Base-by-base conservation (phyloP, 1,140 invertebrate species). In the Aphaenogaster rudis region DNA sequence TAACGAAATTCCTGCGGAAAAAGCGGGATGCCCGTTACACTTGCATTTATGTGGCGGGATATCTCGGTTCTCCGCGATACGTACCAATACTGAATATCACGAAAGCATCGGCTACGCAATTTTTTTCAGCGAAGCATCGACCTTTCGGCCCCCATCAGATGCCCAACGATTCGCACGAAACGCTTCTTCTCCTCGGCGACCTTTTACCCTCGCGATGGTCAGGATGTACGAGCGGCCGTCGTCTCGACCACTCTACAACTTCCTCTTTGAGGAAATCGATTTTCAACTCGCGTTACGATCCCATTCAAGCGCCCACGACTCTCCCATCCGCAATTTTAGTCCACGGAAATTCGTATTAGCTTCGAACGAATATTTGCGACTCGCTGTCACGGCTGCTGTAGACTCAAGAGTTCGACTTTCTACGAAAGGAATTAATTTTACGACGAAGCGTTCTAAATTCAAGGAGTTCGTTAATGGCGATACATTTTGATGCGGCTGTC, bases 1-100 rank as follows among this genome's bases (percentile, higher is more conserved):
- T 90, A 91, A 88, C 86, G 79, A 90, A 90, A 87, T 90, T 91
- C 86, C 67, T 61, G n/a, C 74, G 48, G 59, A 48, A 63, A 71
- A 90, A 69, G 5, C 39, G 17, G 33, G 0, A 69, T 67, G 1
- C 11, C 7, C 7, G 4, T 3, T 57, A 33, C 13, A 11, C 52
- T 67, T 11, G 13, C 33, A 42, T 77, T 57, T 50, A 36, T 33
- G 21, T 7, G 11, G 33, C 15, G 15, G 7, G 36, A 45, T 48
- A 33, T 42, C 6, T 77, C 36, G 36, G 33, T 36, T 71, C 59
- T 45, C 1, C 33, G 61, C 33, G 28, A 57, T 42, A 39, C 9
- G 9, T 50, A 48, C n/a, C 69, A 45, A 77, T 80, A 21, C 2
- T 21, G 52, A 48, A 76, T 54, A 45, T 57, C 9, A 33, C 6